These are phyloP conservation scores for Phalacrocorax pelagicus DNA, from an alignment of 2,113 vertebrate species.

Conservation along the genomic window DNA sequence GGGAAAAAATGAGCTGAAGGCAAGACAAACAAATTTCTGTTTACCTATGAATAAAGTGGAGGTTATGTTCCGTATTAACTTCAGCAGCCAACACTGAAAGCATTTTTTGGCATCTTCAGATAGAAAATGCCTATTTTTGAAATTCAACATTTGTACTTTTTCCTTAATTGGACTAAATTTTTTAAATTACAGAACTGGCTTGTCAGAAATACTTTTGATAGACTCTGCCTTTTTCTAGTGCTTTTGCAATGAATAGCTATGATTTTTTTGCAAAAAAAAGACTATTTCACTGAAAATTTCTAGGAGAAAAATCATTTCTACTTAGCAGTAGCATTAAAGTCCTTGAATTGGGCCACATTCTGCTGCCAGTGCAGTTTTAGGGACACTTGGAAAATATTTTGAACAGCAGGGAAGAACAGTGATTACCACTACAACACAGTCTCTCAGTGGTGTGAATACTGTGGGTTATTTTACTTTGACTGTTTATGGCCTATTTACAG, in stretches of 20 bases:
- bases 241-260: not conserved
- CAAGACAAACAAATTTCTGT: not conserved
- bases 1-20: not conserved
- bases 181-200: not conserved
- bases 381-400: conserved; percentile 39
- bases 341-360: conserved; percentile 32
- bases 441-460: conserved; percentile 29
- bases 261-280: not conserved
- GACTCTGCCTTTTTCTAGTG: conserved; percentile 1
- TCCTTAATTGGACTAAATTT: not conserved
- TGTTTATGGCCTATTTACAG: conserved; percentile 44
- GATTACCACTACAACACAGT: conserved; percentile 20
- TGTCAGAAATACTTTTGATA: not conserved
- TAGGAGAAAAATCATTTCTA: conserved; percentile 5
- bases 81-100: not conserved
- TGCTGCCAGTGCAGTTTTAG: not conserved
- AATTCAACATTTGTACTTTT: not conserved
- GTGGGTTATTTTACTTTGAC: conserved; percentile 51
- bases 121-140: not conserved
- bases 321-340: conserved; percentile 35
- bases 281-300: conserved; percentile 35
- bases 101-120: not conserved
- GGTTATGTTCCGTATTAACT: not conserved
- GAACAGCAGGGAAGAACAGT: conserved; percentile 36
- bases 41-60: not conserved